Evolutionary conservation across 1,140 invertebrate species (phyloP).

Genomic region (Cataglyphis hispanica): DNA sequence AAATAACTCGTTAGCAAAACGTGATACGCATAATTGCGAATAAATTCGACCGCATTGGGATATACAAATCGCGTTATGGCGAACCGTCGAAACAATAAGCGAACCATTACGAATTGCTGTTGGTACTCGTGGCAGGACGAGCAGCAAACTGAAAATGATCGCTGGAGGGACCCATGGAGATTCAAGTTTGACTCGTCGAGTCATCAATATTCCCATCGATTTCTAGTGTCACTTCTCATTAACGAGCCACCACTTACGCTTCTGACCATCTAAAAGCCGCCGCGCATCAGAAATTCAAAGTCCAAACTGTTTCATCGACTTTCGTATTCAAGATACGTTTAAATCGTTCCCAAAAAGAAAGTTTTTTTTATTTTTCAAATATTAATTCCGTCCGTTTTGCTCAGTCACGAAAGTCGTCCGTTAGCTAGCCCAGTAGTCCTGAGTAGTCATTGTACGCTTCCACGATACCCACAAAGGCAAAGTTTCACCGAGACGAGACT

Average conservation of each 20-base stretch:
- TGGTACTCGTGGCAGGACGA: conserved; percentile 28
- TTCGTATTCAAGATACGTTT: background rate
- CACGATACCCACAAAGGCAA: conserved; percentile 20
- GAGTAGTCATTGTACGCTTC: conserved; percentile 49
- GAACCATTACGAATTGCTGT: conserved; percentile 57
- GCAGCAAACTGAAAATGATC: conserved; percentile 55
- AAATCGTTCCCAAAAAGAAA: background rate
- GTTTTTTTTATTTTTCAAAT: conserved; percentile 8
- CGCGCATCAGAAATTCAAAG: background rate
- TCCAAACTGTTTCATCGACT: background rate
- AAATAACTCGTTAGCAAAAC: background rate
- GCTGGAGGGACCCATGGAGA: conserved; percentile 37
- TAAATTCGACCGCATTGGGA: conserved; percentile 25
- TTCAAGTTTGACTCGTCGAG: conserved; percentile 55
- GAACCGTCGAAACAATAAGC: conserved; percentile 57
- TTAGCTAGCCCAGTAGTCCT: conserved; percentile 6
- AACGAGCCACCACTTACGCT: conserved; percentile 23
- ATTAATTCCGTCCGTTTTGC: conserved; percentile 27
- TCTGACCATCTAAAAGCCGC: background rate
- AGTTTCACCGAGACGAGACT: conserved; percentile 59
- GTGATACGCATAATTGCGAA: background rate
- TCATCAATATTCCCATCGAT: conserved; percentile 35
- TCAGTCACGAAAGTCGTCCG: conserved; percentile 14
- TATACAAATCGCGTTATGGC: conserved; percentile 3
- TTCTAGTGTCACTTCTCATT: conserved; percentile 16